phyloP scores from a whole-genome alignment of 2,797 vertebrate species.

The Betta splendens region DNA sequence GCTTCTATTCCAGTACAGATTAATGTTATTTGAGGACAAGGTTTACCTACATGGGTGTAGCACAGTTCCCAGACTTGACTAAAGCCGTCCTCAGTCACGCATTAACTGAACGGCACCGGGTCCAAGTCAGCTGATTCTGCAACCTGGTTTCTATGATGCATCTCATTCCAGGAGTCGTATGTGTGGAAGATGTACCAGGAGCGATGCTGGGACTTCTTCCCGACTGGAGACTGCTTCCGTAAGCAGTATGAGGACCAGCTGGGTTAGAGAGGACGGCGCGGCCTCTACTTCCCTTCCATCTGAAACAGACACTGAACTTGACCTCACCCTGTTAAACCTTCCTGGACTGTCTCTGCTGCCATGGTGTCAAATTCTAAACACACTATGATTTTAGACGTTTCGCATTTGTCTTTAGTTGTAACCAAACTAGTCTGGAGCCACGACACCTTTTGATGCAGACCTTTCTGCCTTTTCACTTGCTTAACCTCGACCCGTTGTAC shows the following conservation, averaged over 20 bases:
- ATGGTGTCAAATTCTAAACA: constrained; percentile 30
- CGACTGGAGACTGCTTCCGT: constrained; percentile 96
- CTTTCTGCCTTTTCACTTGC: constrained; percentile 70
- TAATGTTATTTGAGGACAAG: no score
- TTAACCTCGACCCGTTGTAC: constrained; percentile 68
- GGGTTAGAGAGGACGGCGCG: constrained; percentile 78
- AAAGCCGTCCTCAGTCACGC: no score
- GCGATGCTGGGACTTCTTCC: constrained; percentile 99
- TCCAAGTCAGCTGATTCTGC: no score
- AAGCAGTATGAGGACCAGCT: constrained; percentile 98
- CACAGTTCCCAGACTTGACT: no score
- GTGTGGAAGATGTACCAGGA: constrained; percentile 99
- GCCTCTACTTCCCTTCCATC: constrained; percentile 38
- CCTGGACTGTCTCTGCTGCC: constrained; percentile 47
- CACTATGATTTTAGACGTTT: constrained; percentile 32
- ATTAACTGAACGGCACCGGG: no score
- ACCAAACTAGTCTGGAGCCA: constrained; percentile 47
- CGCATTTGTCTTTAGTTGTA: constrained; percentile 31
- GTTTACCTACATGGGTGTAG: no score
- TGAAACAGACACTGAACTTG: constrained; percentile 51
- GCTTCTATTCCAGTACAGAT: no score
- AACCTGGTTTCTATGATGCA: no score
- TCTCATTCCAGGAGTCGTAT: constrained; percentile 97
- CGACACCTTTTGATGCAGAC: constrained; percentile 65
- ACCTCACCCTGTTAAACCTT: constrained; percentile 36